phyloP scores from a whole-genome alignment of 2,797 vertebrate species.

The Avahi laniger region DNA sequence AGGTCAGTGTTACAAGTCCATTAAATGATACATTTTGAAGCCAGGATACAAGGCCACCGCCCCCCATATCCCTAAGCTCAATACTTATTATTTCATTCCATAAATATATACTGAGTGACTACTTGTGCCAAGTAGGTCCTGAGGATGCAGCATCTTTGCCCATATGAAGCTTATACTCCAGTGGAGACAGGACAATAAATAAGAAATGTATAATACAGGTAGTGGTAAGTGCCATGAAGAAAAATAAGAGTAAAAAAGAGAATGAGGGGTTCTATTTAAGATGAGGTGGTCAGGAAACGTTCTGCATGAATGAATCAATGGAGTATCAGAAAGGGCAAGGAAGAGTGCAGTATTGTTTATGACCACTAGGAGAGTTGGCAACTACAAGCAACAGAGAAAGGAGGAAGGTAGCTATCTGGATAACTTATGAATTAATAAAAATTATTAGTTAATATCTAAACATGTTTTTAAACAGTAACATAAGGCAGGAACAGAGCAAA shows the following conservation, averaged over 20 bases:
- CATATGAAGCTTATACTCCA: neutral
- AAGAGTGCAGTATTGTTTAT: neutral
- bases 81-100: neutral
- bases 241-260: neutral
- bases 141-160: neutral
- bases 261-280: neutral
- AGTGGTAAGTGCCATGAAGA: neutral
- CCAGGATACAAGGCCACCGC: neutral
- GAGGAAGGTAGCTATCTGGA: neutral
- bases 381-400: neutral
- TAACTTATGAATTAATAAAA: neutral
- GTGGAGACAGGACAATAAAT: neutral
- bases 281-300: neutral
- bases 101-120: neutral
- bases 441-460: neutral
- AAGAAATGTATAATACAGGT: neutral
- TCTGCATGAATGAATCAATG: neutral
- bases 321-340: neutral
- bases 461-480: neutral
- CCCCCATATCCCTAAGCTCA: neutral
- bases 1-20: neutral
- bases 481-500: neutral
- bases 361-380: neutral
- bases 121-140: neutral
- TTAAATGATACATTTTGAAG: neutral